Percentiles rank a stretch among this genome's conserved stretches.
Evolutionary conservation across 2,113 vertebrate genomes (phyloP).

Genomic region (Callipepla squamata): DNA sequence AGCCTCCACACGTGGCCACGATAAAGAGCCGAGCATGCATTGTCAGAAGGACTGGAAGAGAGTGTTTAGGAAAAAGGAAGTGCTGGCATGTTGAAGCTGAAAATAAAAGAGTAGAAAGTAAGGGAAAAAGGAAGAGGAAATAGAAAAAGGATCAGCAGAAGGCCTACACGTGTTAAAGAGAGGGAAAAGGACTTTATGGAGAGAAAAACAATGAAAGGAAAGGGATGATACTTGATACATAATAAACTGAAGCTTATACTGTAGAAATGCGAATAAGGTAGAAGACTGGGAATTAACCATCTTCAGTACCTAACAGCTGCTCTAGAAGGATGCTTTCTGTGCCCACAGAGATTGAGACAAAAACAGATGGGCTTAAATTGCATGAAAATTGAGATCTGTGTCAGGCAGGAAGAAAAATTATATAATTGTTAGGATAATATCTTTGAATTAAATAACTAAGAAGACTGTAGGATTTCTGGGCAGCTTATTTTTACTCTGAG

Average conservation of each 20-base stretch:
- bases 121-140: not conserved
- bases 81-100: not conserved
- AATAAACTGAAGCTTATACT: not conserved
- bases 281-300: not conserved
- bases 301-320: constrained; percentile 7
- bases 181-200: not conserved
- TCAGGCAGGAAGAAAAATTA: not conserved
- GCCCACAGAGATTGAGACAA: not conserved
- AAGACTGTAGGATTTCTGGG: not conserved
- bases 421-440: not conserved
- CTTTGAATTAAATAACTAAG: not conserved
- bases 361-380: constrained; percentile 22
- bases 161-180: not conserved
- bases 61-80: not conserved
- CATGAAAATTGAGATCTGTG: not conserved
- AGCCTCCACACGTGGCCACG: not conserved
- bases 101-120: not conserved
- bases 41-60: not conserved
- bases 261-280: not conserved
- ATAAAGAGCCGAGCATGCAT: not conserved
- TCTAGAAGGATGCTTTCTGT: not conserved
- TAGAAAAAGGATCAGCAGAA: rapidly evolving
- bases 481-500: not conserved
- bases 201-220: not conserved
- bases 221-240: rapidly evolving